phyloP scores from a whole-genome alignment of 37 sponge, comb jelly and placozoan species.

The Hormiphora californensis region DNA sequence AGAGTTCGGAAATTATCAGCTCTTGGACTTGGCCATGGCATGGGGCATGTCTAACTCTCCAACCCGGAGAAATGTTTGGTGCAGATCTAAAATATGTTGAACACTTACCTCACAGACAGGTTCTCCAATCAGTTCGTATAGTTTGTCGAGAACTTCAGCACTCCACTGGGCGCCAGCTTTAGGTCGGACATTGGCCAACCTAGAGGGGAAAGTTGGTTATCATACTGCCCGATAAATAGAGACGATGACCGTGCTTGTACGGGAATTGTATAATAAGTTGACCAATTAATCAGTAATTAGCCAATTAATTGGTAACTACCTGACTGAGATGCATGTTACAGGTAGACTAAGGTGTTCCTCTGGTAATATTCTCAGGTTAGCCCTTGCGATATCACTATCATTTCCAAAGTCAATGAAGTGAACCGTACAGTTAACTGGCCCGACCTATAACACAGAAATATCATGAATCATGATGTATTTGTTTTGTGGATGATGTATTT shows the following conservation, averaged over 20 bases:
- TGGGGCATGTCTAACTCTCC: no score
- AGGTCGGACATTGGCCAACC: not conserved
- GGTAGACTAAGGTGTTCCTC: slow-evolving; percentile 56
- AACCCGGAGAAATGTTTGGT: no score
- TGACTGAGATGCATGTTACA: not conserved
- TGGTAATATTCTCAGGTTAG: slow-evolving; percentile 50
- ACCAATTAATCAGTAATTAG: not conserved
- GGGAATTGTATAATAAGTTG: not conserved
- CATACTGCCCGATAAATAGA: no score
- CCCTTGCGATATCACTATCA: slow-evolving; percentile 47
- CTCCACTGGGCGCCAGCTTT: not conserved
- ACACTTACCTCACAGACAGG: not conserved
- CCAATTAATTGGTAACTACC: not conserved
- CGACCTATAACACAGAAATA: no score
- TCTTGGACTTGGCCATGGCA: no score
- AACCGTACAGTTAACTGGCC: slow-evolving; percentile 50
- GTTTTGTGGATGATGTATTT: no score
- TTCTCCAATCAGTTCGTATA: not conserved
- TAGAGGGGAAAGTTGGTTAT: not conserved
- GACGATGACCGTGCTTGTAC: no score
- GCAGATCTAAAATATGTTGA: not conserved
- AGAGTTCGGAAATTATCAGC: no score
- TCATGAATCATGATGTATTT: no score
- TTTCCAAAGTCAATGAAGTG: slow-evolving; percentile 79
- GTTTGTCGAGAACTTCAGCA: not conserved